Evolutionary conservation across 2,888 invertebrate genomes (phyloP), one percentile per base, ranked within the genome.

Genomic region (Drosophila subsilvestris): DNA sequence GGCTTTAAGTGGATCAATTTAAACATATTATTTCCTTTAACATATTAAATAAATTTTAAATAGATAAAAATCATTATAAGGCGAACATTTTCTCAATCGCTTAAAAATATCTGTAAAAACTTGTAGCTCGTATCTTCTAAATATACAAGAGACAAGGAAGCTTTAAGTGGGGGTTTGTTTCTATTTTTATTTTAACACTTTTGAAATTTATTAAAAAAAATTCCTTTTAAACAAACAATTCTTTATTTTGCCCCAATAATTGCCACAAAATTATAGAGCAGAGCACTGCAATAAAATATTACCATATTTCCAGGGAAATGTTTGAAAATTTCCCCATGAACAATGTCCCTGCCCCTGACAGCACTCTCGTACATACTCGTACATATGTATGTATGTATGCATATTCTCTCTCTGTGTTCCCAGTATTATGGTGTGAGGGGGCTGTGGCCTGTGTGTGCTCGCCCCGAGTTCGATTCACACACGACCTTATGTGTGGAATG

Each of bases 401-500:
- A 68, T 49, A 63, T 63, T 48, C 55, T 20, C 56, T 14, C 10
- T 8, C 32, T 20, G 67, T 67, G 61, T 61, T 71, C 69, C 71
- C 72, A 44, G 71, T 69, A 53, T 59, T 68, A 42, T 60, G 51
- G 68, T 50, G 18, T 5, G 14, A 14, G 37, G 17, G 50, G 25
- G 17, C n/a, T 50, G 14, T n/a, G n/a, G n/a, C 8, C 14, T 53
- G 6, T 20, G 54, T 32, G 27, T 59, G 57, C 29, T 44, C 29
- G 50, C 43, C 42, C 32, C 32, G 29, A 29, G 51, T 51, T 51
- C 51, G 29, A 50, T 50, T 67, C 73, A 72, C 68, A 81, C 43
- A 80, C 86, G 81, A 81, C 81, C 81, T 78, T 78, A 80, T 65
- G 85, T 76, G 71, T 81, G 85, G 81, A 87, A 82, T 82, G 87